These are phyloP conservation scores for Aphyosemion australe DNA, from an alignment of 2,113 vertebrate species.

Conservation along the genomic window DNA sequence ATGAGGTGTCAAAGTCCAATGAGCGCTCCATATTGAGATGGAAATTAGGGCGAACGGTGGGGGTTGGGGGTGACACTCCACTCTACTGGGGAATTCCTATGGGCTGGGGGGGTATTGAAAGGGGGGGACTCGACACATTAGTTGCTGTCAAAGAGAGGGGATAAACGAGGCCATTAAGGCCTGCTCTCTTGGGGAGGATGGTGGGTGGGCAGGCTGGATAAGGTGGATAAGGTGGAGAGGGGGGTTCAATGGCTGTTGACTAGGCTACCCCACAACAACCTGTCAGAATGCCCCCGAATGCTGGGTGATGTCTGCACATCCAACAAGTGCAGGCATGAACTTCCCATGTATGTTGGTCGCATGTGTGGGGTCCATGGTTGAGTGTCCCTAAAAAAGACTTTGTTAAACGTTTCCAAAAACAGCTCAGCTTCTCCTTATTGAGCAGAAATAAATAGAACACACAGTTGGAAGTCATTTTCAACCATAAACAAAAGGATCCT, in stretches of 20 bases:
- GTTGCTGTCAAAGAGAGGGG: constrained; percentile 73
- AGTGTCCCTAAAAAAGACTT: not conserved
- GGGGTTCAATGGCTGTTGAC: constrained; percentile 76
- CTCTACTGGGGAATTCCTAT: constrained; percentile 73
- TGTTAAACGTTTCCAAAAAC: no score
- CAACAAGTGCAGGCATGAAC: constrained; percentile 66
- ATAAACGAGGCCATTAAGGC: constrained; percentile 79
- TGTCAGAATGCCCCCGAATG: constrained; percentile 74
- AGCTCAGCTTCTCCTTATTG: no score
- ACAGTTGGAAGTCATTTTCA: no score
- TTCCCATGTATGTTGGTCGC: constrained; percentile 34
- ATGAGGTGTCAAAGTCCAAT: constrained; percentile 78
- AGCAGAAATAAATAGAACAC: no score
- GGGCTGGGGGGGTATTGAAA: constrained; percentile 33
- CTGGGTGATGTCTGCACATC: constrained; percentile 49
- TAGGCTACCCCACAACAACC: constrained; percentile 80
- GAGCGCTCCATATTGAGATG: constrained; percentile 75
- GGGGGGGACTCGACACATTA: constrained; percentile 62
- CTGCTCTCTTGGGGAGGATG: constrained; percentile 65
- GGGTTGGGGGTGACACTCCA: constrained; percentile 58
- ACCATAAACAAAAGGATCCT: no score
- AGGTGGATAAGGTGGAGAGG: constrained; percentile 33
- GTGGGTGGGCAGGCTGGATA: constrained; percentile 73
- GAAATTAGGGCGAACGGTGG: constrained; percentile 68
- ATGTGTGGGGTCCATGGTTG: constrained; percentile 62